Percentiles rank a stretch among this genome's conserved stretches.
phyloP scores from a whole-genome alignment of 2,113 vertebrate species.

The Xyrauchen texanus region DNA sequence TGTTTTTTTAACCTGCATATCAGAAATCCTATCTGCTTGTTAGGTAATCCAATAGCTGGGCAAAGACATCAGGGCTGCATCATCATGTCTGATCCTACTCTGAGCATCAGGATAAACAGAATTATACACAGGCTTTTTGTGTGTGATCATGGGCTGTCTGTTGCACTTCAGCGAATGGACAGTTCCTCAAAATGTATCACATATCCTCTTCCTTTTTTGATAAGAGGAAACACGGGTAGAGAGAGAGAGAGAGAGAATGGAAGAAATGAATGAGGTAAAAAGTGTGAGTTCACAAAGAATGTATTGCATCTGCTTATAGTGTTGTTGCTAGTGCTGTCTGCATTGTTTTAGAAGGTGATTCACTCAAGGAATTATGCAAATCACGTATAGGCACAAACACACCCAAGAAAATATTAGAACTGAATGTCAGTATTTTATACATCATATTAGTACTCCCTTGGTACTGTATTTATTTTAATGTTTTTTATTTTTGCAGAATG shows the following conservation, averaged over 20 bases:
- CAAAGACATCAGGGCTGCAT: conserved; percentile 21
- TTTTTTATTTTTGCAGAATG: too few species aligned
- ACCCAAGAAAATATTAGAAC: too few species aligned
- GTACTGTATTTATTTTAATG: too few species aligned
- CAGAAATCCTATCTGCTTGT: conserved; percentile 33
- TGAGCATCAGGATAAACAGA: conserved; percentile 25
- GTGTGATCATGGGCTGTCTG: conserved; percentile 38
- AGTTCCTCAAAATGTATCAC: not conserved
- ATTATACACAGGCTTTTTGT: conserved; percentile 30
- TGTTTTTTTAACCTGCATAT: conserved; percentile 27
- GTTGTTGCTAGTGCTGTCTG: too few species aligned
- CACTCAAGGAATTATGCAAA: too few species aligned
- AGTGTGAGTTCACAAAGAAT: too few species aligned
- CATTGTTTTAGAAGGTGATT: too few species aligned
- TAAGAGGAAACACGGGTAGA: not conserved
- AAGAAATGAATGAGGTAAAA: not conserved
- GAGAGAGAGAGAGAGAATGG: not conserved
- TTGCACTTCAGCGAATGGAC: conserved; percentile 21
- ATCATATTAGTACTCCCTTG: too few species aligned
- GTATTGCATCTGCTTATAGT: too few species aligned
- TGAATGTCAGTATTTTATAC: too few species aligned
- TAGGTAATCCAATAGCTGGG: conserved; percentile 36
- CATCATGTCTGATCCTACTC: conserved; percentile 14
- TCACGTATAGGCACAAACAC: too few species aligned
- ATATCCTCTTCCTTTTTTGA: not conserved